These are phyloP conservation scores for Leptura quadrifasciata DNA, from an alignment of 2,888 invertebrate genomes.

Conservation along the genomic window DNA sequence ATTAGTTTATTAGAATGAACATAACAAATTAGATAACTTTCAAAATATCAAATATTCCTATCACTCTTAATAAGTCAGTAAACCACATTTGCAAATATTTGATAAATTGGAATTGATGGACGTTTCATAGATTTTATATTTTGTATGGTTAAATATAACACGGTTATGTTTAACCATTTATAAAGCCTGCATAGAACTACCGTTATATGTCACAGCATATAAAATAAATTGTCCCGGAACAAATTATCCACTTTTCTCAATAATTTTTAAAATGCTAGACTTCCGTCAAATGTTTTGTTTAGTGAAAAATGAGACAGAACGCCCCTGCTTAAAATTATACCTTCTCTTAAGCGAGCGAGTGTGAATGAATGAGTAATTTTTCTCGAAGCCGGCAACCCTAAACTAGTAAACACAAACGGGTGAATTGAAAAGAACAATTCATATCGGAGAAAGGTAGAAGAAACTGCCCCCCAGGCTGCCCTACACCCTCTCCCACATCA, in stretches of 20 bases:
- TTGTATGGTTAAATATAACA: too few relatives aligned
- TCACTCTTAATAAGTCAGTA: neutral
- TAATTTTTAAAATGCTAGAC: constrained; percentile 39
- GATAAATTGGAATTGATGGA: neutral
- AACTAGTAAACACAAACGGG: constrained; percentile 55
- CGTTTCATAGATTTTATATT: too few relatives aligned
- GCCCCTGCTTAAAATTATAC: constrained; percentile 46
- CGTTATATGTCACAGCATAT: neutral
- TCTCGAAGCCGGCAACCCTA: constrained; percentile 44
- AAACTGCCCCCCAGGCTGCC: constrained; percentile 48
- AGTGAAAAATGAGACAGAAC: constrained; percentile 43
- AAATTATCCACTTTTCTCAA: constrained; percentile 36
- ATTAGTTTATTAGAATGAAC: neutral
- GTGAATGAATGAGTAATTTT: constrained; percentile 51
- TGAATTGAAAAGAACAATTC: constrained; percentile 60
- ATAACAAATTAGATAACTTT: too few relatives aligned
- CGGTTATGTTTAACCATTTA: neutral
- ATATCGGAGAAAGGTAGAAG: constrained; percentile 57
- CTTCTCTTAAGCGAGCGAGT: constrained; percentile 41
- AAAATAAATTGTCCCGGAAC: constrained; percentile 18
- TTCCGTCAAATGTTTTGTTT: constrained; percentile 44
- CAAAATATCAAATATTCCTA: neutral
- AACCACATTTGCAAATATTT: neutral
- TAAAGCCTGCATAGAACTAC: neutral
- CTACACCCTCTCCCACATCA: constrained; percentile 60